These are phyloP conservation scores for Pandemis heparana DNA, from an alignment of 2,888 invertebrate genomes.

Conservation along the genomic window DNA sequence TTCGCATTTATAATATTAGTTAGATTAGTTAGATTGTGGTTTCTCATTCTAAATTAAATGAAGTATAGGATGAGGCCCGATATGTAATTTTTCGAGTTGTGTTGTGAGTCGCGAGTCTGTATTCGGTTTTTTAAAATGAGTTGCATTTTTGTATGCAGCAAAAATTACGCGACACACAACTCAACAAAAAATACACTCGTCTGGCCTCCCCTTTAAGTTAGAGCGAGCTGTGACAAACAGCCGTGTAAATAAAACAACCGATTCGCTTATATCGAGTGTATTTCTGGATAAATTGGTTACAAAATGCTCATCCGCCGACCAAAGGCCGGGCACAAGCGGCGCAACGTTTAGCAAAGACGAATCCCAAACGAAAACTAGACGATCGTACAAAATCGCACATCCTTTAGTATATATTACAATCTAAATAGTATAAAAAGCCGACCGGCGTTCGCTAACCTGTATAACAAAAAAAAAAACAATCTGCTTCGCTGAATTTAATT, in stretches of 20 bases:
- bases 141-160: too few species aligned
- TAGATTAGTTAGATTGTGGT: too few species aligned
- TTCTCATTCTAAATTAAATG: too few species aligned
- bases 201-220: too few species aligned
- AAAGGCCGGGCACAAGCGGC: slow-evolving; percentile 64
- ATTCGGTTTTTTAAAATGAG: too few species aligned
- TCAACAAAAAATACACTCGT: too few species aligned
- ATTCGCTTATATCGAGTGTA: slow-evolving; percentile 85
- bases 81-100: too few species aligned
- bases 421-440: slow-evolving; percentile 80
- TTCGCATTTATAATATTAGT: too few species aligned
- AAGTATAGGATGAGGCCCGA: too few species aligned
- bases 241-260: slow-evolving; percentile 73
- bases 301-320: slow-evolving; percentile 80
- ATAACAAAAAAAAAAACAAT: slow-evolving; percentile 61
- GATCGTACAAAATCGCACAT: slow-evolving; percentile 72
- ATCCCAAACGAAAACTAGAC: slow-evolving; percentile 70
- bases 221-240: too few species aligned
- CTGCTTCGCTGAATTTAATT: slow-evolving; percentile 64
- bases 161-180: too few species aligned
- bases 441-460: slow-evolving; percentile 69
- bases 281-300: slow-evolving; percentile 85
- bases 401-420: slow-evolving; percentile 70
- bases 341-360: slow-evolving; percentile 60
- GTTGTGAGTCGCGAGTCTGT: too few species aligned